A percentile compares a stretch with the other conserved stretches of the same genome.
Evolutionary conservation across 2,797 vertebrate genomes (phyloP).

Genomic region (Pygocentrus nattereri): DNA sequence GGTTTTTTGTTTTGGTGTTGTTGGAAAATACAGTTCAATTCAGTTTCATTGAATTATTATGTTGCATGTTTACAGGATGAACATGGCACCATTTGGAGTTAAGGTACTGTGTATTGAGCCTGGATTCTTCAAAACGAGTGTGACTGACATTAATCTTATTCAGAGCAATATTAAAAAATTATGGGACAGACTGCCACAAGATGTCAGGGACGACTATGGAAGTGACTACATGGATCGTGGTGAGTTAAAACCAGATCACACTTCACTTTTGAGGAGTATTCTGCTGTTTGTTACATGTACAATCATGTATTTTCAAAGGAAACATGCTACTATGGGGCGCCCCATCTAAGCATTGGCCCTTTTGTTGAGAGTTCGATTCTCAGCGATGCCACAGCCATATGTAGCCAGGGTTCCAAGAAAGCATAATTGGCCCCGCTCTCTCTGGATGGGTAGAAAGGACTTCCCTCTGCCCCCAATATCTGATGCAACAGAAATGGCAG

Average conservation of each 20-base stretch:
- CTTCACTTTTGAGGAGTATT: background rate
- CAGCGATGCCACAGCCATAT: no score
- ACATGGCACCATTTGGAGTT: slow-evolving; percentile 64
- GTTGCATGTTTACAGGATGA: slow-evolving; percentile 53
- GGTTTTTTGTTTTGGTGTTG: no score
- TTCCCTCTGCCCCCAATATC: no score
- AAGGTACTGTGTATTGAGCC: slow-evolving; percentile 70
- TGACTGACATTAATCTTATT: slow-evolving; percentile 48
- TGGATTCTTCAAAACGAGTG: slow-evolving; percentile 66
- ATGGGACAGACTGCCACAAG: slow-evolving; percentile 63
- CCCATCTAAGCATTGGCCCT: no score
- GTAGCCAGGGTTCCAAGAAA: no score
- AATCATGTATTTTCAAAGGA: no score
- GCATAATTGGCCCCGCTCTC: no score
- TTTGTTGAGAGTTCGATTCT: no score
- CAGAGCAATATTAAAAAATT: slow-evolving; percentile 33
- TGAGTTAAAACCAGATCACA: slow-evolving; percentile 28
- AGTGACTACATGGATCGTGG: slow-evolving; percentile 57
- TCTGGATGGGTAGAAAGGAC: no score
- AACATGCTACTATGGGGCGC: no score
- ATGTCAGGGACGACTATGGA: slow-evolving; percentile 68
- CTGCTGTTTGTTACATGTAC: background rate
- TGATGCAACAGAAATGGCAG: no score
- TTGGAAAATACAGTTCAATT: background rate
- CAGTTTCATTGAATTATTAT: background rate